Conservation (phyloP, 2,113 vertebrate species). For the Mirounga angustirostris region DNA sequence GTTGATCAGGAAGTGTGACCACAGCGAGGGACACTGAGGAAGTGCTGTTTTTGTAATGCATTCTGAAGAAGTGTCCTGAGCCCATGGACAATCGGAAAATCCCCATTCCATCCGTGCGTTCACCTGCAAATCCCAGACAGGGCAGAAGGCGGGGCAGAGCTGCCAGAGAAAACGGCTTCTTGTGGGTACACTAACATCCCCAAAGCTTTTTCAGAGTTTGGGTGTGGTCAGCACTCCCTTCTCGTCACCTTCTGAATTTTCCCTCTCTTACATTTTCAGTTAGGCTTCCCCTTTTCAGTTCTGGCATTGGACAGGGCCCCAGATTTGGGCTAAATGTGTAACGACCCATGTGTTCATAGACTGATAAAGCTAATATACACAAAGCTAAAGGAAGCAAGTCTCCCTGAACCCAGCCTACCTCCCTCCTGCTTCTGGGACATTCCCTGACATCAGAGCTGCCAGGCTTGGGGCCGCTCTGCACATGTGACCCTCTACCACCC, state of each 20-base stretch:
- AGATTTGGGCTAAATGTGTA: not conserved
- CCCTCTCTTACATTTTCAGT: not conserved
- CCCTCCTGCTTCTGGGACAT: not conserved
- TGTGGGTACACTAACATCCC: accelerated
- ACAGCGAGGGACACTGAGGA: constrained; percentile 48
- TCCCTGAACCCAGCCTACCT: not conserved
- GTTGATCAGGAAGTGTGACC: constrained; percentile 75
- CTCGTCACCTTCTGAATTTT: not conserved
- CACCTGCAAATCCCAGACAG: not conserved
- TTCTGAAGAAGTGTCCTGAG: constrained; percentile 41
- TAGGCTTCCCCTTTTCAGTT: not conserved
- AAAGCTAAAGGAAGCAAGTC: not conserved
- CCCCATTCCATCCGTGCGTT: not conserved
- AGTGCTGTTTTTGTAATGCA: constrained; percentile 58
- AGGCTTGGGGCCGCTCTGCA: not conserved
- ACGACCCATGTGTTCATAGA: not conserved
- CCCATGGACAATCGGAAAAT: constrained; percentile 61
- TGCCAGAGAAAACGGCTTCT: accelerated
- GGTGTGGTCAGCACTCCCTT: not conserved
- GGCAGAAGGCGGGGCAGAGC: too few species aligned
- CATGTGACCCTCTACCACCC: too few species aligned
- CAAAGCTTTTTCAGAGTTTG: not conserved
- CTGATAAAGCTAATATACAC: not conserved
- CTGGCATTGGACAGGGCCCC: not conserved
- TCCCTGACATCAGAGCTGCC: not conserved